These are phyloP conservation scores for Rhamphomyia laevipes DNA, from an alignment of 2,888 invertebrate genomes.

Conservation along the genomic window DNA sequence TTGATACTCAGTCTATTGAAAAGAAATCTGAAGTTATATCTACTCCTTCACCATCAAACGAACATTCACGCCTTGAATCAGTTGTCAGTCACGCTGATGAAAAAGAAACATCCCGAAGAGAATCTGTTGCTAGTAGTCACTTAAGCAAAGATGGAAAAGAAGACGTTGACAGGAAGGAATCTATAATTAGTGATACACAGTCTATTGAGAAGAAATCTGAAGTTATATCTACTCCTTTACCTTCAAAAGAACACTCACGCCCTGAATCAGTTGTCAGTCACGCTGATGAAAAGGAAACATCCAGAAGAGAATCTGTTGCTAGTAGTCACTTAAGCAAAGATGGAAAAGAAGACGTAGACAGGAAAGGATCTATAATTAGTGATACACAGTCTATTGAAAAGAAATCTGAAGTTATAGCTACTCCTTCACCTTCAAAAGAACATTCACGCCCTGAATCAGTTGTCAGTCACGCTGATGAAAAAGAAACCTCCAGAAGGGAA, in stretches of 20 bases:
- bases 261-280: constrained; percentile 9
- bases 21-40: constrained; percentile 10
- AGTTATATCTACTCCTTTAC: constrained; percentile 1
- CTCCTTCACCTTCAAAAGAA: constrained; percentile 16
- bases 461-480: too few species aligned
- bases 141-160: constrained; percentile 3
- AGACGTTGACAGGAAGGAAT: constrained; percentile 8
- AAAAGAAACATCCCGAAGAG: constrained; percentile 8
- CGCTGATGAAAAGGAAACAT: constrained; percentile 5
- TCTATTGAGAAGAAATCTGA: background rate
- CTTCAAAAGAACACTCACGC: constrained; percentile 6
- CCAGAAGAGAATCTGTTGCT: constrained; percentile 5
- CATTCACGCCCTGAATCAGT: constrained; percentile 27
- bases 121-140: constrained; percentile 8
- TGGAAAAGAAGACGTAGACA: background rate
- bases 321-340: too few species aligned
- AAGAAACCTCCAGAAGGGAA: too few species aligned
- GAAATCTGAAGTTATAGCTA: constrained; percentile 9
- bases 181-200: constrained; percentile 3
- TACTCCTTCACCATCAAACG: constrained; percentile 11
- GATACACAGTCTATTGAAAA: background rate
- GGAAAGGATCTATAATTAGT: background rate
- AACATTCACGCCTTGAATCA: constrained; percentile 9
- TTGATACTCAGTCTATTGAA: background rate
- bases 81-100: constrained; percentile 2